Evolutionary conservation across 2,888 invertebrate genomes (phyloP).

Genomic region (Nemapogon koenigi): DNA sequence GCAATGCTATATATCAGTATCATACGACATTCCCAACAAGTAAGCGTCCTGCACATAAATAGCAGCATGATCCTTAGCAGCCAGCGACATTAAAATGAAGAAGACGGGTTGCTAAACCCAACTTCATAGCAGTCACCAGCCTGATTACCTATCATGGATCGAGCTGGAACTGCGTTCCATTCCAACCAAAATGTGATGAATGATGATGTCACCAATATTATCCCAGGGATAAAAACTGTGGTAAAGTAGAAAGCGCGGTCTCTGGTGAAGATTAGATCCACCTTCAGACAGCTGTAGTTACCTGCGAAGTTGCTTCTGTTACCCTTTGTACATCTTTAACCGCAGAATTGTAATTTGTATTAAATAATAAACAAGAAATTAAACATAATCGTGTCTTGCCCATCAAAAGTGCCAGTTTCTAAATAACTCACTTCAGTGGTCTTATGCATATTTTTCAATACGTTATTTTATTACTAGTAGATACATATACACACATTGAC

Average conservation of each 20-base stretch:
- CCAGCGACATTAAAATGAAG: conserved; percentile 45
- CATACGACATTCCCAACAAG: conserved; percentile 29
- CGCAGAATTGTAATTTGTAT: background rate
- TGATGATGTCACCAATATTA: conserved; percentile 87
- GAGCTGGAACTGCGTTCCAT: conserved; percentile 89
- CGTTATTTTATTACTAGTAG: conserved; percentile 11
- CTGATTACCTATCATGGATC: conserved; percentile 85
- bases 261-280: conserved; percentile 85
- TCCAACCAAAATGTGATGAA: conserved; percentile 90
- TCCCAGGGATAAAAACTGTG: conserved; percentile 89
- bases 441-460: too few relatives aligned
- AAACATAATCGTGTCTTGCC: background rate
- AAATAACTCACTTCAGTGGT: conserved; percentile 65
- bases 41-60: conserved; percentile 34
- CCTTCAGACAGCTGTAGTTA: conserved; percentile 89
- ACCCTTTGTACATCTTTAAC: too few relatives aligned
- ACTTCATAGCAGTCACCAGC: conserved; percentile 35
- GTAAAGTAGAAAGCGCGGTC: conserved; percentile 92
- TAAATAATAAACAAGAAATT: background rate
- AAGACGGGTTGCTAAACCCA: conserved; percentile 41
- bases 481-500: conserved; percentile 8
- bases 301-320: conserved; percentile 61
- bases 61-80: conserved; percentile 45
- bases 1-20: conserved; percentile 12
- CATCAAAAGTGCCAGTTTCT: conserved; percentile 26